Conservation (phyloP, 2,113 vertebrate genomes). For the Oreochromis niloticus region DNA sequence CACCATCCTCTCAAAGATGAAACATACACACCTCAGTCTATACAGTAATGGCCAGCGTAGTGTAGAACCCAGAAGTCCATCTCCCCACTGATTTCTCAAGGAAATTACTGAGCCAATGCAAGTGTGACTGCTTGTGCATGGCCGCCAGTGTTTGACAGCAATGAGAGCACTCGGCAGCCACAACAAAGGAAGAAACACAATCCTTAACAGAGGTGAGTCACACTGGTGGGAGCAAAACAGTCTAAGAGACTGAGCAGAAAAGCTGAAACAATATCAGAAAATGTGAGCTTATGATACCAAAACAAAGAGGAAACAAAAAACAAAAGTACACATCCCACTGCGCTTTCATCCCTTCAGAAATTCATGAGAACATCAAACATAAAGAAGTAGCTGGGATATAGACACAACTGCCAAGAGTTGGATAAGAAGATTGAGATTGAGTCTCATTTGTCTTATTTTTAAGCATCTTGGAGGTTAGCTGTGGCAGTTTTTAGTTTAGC, state of each 20-base stretch:
- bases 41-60: background rate
- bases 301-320: background rate
- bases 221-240: background rate
- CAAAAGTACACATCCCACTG: background rate
- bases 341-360: background rate
- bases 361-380: background rate
- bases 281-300: background rate
- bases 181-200: background rate
- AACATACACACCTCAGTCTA: background rate
- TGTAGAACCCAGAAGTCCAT: background rate
- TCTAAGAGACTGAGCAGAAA: background rate
- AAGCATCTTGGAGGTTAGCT: background rate
- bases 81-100: background rate
- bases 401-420: background rate
- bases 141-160: background rate
- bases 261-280: background rate
- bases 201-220: conserved; percentile 1
- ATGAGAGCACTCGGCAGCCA: background rate
- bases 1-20: conserved; percentile 18
- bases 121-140: background rate
- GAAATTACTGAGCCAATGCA: background rate
- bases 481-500: background rate
- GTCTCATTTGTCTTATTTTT: background rate
- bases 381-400: background rate
- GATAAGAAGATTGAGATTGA: background rate